These are phyloP conservation scores for Arenaria interpres DNA, from an alignment of 2,113 vertebrate genomes.

Conservation along the genomic window DNA sequence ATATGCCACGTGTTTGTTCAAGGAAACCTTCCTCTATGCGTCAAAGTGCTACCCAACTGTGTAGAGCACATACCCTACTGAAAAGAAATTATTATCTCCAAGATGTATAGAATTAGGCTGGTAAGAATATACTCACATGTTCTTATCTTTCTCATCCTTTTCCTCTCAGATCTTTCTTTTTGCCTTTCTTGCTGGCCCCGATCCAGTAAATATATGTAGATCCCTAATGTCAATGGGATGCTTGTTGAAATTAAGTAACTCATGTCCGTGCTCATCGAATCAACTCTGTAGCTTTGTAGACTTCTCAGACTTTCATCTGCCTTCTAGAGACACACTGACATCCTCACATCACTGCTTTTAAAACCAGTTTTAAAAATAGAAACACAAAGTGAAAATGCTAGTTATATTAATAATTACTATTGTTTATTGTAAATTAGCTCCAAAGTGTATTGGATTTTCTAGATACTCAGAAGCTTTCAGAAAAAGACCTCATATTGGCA, in stretches of 20 bases:
- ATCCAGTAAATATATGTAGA: not conserved
- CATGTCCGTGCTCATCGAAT: not conserved
- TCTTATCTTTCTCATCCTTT: not conserved
- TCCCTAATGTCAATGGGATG: not conserved
- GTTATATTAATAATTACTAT: not conserved
- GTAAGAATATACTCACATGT: not conserved
- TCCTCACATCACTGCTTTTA: not conserved
- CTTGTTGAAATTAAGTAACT: not conserved
- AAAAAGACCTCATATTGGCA: not conserved
- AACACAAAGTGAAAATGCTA: not conserved
- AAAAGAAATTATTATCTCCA: not conserved
- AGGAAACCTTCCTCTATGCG: not conserved
- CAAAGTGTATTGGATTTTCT: not conserved
- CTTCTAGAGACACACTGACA: not conserved
- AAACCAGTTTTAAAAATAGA: not conserved
- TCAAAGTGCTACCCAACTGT: not conserved
- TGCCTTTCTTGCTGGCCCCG: not conserved
- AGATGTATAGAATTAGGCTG: not conserved
- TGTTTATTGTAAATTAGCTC: not conserved
- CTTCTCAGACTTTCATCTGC: not conserved
- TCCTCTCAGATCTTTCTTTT: not conserved
- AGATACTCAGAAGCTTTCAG: not conserved
- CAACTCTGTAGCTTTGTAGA: not conserved
- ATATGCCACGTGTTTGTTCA: fast-evolving
- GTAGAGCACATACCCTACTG: too few species aligned